A percentile compares a stretch with the other conserved stretches of the same genome.
Evolutionary conservation across 2,888 invertebrate genomes (phyloP).

Genomic region (Ephialtes manifestator): DNA sequence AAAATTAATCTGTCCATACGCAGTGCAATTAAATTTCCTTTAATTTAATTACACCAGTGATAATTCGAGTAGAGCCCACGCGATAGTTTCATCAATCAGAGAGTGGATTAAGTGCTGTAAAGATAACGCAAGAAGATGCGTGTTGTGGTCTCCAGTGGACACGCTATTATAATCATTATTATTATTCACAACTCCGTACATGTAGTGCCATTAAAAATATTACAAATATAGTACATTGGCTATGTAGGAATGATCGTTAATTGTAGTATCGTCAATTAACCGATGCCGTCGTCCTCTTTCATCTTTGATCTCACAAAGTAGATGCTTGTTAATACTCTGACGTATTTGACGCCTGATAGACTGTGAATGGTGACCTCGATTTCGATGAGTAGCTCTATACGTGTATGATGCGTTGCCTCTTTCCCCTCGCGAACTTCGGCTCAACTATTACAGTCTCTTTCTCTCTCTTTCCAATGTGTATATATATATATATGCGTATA

Average conservation of each 20-base stretch:
- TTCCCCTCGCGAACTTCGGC: conserved; percentile 27
- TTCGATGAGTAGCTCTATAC: conserved; percentile 57
- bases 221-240: not conserved
- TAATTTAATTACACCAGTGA: conserved; percentile 14
- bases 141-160: not conserved
- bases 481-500: conserved; percentile 14
- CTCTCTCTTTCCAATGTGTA: not conserved
- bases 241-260: conserved; percentile 52
- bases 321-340: conserved; percentile 67
- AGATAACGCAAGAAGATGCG: conserved; percentile 15
- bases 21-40: not conserved
- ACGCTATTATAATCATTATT: not conserved
- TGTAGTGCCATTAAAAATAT: not conserved
- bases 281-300: conserved; percentile 67
- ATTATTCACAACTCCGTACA: not conserved
- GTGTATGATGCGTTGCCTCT: conserved; percentile 23
- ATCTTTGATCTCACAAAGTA: conserved; percentile 68
- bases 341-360: conserved; percentile 68
- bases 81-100: conserved; percentile 18
- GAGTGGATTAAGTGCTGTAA: not conserved
- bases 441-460: conserved; percentile 47
- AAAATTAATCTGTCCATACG: not conserved
- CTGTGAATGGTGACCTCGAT: conserved; percentile 69
- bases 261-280: conserved; percentile 60
- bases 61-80: conserved; percentile 12